Evolutionary conservation across 2,888 invertebrate species (phyloP).

Genomic region (Nephrotoma guestfalica): DNA sequence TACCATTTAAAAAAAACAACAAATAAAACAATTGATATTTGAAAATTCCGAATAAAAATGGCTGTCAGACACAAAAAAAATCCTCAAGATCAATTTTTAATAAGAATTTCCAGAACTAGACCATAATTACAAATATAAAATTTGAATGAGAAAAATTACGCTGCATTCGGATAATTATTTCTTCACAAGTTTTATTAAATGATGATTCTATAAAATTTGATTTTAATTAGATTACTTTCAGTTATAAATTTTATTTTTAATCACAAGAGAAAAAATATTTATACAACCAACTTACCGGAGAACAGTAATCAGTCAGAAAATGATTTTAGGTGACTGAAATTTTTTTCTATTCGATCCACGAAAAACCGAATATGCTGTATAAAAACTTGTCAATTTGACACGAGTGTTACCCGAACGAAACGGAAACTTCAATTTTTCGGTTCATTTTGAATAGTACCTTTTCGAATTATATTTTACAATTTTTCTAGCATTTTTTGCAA

Average conservation of each 20-base stretch:
- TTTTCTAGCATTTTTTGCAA: not conserved
- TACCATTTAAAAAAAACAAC: not conserved
- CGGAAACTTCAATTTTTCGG: slow-evolving; percentile 22
- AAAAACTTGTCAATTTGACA: not conserved
- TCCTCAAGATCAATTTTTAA: not conserved
- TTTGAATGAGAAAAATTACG: not conserved
- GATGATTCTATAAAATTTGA: not conserved
- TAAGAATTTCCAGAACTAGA: not conserved
- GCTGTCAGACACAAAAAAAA: not conserved
- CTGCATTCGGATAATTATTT: not conserved
- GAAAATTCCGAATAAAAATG: not conserved
- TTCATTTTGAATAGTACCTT: not conserved
- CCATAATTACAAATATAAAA: not conserved
- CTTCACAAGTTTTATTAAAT: not conserved
- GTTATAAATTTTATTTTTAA: not conserved
- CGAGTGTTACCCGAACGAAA: slow-evolving; percentile 4
- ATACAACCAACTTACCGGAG: slow-evolving; percentile 12
- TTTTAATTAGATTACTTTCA: not conserved
- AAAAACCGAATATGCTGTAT: not conserved
- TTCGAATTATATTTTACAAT: not conserved
- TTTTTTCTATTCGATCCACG: not conserved
- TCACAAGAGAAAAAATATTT: not conserved
- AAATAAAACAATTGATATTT: not conserved
- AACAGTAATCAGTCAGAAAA: slow-evolving; percentile 10
- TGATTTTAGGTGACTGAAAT: not conserved